These are phyloP conservation scores for Linnaemya vulpina DNA, from an alignment of 2,888 invertebrate species.

Conservation along the genomic window DNA sequence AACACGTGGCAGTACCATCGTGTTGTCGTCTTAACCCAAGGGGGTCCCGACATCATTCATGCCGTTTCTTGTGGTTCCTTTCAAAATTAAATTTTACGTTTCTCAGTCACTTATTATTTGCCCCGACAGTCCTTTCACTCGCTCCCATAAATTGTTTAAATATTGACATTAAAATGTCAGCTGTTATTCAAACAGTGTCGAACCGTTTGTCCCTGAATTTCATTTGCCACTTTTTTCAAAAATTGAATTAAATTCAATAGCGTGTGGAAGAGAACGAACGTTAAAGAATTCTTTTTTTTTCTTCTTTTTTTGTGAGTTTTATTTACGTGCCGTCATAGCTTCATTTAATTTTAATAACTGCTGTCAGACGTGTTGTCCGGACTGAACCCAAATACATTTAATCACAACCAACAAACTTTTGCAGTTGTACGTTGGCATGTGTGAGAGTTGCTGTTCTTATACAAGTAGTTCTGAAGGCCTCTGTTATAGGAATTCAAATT, in stretches of 20 bases:
- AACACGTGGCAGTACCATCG: no score
- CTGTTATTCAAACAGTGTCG: constrained; percentile 18
- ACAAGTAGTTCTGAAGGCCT: no score
- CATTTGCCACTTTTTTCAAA: not conserved
- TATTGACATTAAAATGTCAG: constrained; percentile 33
- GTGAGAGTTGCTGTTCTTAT: not conserved
- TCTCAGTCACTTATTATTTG: not conserved
- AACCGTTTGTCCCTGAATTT: not conserved
- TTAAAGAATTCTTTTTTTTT: no score
- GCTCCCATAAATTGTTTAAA: constrained; percentile 32
- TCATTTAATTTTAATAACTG: constrained; percentile 69
- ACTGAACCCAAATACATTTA: constrained; percentile 8
- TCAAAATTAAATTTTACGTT: no score
- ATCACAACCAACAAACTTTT: not conserved
- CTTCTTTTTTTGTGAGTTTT: constrained; percentile 25
- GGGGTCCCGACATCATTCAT: no score
- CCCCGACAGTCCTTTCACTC: not conserved
- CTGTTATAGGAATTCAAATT: no score
- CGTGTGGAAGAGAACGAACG: not conserved
- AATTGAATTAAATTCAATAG: not conserved
- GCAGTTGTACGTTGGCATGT: not conserved
- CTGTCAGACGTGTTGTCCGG: constrained; percentile 51
- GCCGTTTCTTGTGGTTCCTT: no score
- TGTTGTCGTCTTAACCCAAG: no score
- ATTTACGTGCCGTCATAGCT: constrained; percentile 68